Conservation (phyloP, 1,140 invertebrate genomes). For the Melitaea cinxia region DNA sequence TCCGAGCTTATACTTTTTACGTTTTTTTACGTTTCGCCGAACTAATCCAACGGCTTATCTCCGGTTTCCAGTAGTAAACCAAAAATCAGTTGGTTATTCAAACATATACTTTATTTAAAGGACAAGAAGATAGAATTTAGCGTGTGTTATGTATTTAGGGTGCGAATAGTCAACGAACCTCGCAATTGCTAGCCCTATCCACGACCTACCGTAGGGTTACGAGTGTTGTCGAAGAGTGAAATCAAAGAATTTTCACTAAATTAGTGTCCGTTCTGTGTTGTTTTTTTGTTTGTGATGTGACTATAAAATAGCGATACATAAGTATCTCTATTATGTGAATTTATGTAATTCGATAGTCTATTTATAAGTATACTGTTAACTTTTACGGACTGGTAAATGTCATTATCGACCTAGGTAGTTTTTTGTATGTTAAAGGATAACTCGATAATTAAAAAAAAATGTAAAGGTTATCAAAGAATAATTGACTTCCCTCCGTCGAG, state of each 20-base stretch:
- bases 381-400: too few species aligned
- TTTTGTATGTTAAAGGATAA: too few species aligned
- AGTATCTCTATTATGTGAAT: too few species aligned
- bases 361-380: too few species aligned
- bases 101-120: slow-evolving; percentile 39
- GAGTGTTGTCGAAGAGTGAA: slow-evolving; percentile 41
- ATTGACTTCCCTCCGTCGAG: too few species aligned
- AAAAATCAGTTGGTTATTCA: slow-evolving; percentile 22
- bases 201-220: slow-evolving; percentile 69
- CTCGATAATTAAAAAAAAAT: too few species aligned
- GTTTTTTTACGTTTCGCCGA: slow-evolving; percentile 58
- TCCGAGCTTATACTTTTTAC: slow-evolving; percentile 59
- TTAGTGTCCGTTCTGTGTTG: background rate
- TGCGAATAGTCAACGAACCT: slow-evolving; percentile 66
- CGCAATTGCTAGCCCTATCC: slow-evolving; percentile 51
- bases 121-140: slow-evolving; percentile 37
- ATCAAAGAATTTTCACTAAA: slow-evolving; percentile 22
- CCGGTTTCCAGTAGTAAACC: slow-evolving; percentile 55
- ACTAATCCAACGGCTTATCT: slow-evolving; percentile 72
- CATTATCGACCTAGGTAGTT: too few species aligned
- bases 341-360: too few species aligned
- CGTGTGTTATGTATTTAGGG: slow-evolving; percentile 26
- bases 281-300: too few species aligned
- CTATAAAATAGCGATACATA: too few species aligned
- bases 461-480: too few species aligned